A percentile compares a stretch with the other conserved stretches of the same genome.
These are phyloP conservation scores for Ceratosolen fusciceps DNA, from an alignment of 1,140 invertebrate species.

Conservation along the genomic window DNA sequence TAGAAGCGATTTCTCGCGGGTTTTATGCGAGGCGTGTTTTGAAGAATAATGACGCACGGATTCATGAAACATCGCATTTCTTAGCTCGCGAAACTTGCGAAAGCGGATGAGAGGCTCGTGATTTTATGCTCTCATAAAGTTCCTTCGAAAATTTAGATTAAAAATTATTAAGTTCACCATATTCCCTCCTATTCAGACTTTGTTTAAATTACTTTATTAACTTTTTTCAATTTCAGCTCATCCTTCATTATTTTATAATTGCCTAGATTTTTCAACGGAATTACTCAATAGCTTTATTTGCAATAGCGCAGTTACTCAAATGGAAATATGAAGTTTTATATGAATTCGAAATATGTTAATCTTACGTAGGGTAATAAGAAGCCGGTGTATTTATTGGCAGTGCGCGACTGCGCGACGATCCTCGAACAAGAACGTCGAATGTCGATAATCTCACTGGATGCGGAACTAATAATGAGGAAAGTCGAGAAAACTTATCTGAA, in stretches of 20 bases:
- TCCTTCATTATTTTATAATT: neutral
- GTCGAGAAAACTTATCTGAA: no score
- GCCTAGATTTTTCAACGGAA: no score
- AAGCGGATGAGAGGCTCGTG: conserved; percentile 7
- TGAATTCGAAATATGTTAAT: no score
- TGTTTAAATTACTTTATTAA: conserved; percentile 10
- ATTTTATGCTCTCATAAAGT: conserved; percentile 30
- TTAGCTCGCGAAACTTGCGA: conserved; percentile 3
- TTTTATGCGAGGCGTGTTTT: conserved; percentile 44
- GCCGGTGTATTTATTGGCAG: no score
- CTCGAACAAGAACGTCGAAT: no score
- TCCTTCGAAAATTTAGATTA: conserved; percentile 9
- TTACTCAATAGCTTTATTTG: neutral
- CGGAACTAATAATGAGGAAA: no score
- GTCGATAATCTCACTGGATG: no score
- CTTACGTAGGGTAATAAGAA: no score
- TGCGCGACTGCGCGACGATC: no score
- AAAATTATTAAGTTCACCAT: no score
- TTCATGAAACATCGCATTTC: conserved; percentile 29
- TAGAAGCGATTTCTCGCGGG: conserved; percentile 32
- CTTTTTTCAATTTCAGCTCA: neutral
- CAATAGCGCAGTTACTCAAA: no score
- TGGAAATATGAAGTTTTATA: no score
- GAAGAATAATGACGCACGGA: conserved; percentile 40
- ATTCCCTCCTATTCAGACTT: neutral